Conservation (phyloP, 1,140 invertebrate species). For the Helicoverpa armigera region DNA sequence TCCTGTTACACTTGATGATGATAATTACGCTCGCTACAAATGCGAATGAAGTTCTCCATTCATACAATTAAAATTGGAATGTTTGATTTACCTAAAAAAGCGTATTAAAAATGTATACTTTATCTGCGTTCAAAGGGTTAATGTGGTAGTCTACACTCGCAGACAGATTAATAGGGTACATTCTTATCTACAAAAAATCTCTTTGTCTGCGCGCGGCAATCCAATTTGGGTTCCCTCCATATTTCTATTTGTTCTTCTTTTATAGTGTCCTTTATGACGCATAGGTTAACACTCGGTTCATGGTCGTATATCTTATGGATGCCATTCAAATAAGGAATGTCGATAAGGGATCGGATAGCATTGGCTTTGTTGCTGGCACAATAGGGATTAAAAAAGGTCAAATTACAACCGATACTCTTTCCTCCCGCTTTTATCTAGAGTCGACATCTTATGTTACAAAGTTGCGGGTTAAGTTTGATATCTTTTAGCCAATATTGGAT, state of each 20-base stretch:
- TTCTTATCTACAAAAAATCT: constrained; percentile 31
- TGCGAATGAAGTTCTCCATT: background rate
- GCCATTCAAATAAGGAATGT: constrained; percentile 20
- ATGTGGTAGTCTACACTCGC: background rate
- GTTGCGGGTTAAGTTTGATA: background rate
- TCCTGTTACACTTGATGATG: constrained; percentile 35
- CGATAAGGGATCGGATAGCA: constrained; percentile 15
- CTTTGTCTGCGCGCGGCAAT: constrained; percentile 17
- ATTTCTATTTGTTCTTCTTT: constrained; percentile 14
- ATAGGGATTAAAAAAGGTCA: constrained; percentile 24
- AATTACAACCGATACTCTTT: constrained; percentile 1
- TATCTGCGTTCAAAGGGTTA: background rate
- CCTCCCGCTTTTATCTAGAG: background rate
- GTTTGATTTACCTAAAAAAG: background rate
- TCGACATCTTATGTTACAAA: background rate
- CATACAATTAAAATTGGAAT: background rate
- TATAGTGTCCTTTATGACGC: constrained; percentile 39
- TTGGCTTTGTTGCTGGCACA: background rate
- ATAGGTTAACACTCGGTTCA: constrained; percentile 30
- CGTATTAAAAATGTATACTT: background rate
- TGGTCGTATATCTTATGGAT: constrained; percentile 15
- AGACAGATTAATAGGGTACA: constrained; percentile 20
- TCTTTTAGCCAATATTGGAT: background rate
- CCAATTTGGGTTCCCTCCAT: constrained; percentile 25
- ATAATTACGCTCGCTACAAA: constrained; percentile 13